These are phyloP conservation scores for Lanius ludovicianus DNA, from an alignment of 2,113 vertebrate species.

Conservation along the genomic window DNA sequence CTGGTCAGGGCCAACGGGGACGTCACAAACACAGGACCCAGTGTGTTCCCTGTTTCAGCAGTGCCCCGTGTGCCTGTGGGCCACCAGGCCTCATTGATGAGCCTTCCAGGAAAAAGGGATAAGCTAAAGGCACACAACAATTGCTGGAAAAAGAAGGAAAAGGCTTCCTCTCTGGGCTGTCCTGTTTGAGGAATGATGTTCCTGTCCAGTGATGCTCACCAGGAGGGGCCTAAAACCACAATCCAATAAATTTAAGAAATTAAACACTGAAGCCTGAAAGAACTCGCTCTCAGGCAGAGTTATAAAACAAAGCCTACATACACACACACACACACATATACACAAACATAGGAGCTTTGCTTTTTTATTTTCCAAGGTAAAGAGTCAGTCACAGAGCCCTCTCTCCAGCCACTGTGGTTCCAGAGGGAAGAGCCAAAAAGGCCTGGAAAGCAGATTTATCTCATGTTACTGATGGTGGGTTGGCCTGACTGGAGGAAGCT, in stretches of 20 bases:
- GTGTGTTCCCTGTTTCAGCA: neutral
- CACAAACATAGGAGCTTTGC: neutral
- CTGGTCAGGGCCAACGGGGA: neutral
- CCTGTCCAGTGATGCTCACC: neutral
- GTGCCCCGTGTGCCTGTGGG: neutral
- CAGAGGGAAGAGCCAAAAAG: neutral
- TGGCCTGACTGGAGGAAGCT: neutral
- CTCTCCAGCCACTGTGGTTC: neutral
- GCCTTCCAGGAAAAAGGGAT: neutral
- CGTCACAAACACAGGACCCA: neutral
- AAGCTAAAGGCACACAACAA: rapidly evolving
- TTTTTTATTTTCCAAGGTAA: neutral
- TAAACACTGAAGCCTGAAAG: neutral
- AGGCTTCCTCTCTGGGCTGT: neutral
- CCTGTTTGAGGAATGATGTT: neutral
- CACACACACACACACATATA: neutral
- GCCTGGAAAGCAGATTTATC: conserved; percentile 11
- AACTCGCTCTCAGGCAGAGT: neutral
- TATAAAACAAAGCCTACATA: neutral
- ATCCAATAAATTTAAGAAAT: neutral
- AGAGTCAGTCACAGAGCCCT: neutral
- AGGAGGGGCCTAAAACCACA: neutral
- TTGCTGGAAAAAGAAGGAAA: neutral
- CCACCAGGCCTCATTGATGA: neutral
- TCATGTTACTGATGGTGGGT: neutral